phyloP scores from a whole-genome alignment of 2,113 vertebrate species.

The Narcine bancroftii region DNA sequence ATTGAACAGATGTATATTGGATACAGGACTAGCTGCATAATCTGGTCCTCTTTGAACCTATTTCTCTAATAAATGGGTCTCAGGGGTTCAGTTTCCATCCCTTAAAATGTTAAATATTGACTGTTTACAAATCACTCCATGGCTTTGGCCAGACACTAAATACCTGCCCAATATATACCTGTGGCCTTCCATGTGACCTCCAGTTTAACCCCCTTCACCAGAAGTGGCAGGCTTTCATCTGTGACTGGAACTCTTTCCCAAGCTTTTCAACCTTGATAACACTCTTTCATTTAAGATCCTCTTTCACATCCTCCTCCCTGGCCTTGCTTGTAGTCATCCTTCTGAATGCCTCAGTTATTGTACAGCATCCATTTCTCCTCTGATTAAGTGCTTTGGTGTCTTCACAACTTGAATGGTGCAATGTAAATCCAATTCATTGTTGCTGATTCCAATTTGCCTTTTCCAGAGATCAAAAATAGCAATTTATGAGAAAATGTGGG shows the following conservation, averaged over 20 bases:
- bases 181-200: neutral
- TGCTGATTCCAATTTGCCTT: conserved; percentile 21
- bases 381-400: neutral
- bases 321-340: neutral
- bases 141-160: neutral
- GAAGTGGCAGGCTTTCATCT: neutral
- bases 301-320: neutral
- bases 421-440: neutral
- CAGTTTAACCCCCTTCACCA: neutral
- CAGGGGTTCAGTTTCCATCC: neutral
- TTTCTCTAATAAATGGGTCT: neutral
- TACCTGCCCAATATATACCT: neutral
- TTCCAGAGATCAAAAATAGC: conserved; percentile 96
- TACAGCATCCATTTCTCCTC: neutral
- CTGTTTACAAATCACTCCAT: neutral
- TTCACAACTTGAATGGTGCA: neutral
- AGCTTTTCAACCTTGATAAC: neutral
- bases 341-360: neutral
- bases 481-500: conserved; percentile 99
- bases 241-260: neutral
- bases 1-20: neutral
- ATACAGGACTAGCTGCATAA: neutral
- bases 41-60: neutral
- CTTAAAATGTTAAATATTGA: neutral
- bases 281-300: neutral